phyloP scores from a whole-genome alignment of 2,113 vertebrate species.

The Pituophis catenifer region DNA sequence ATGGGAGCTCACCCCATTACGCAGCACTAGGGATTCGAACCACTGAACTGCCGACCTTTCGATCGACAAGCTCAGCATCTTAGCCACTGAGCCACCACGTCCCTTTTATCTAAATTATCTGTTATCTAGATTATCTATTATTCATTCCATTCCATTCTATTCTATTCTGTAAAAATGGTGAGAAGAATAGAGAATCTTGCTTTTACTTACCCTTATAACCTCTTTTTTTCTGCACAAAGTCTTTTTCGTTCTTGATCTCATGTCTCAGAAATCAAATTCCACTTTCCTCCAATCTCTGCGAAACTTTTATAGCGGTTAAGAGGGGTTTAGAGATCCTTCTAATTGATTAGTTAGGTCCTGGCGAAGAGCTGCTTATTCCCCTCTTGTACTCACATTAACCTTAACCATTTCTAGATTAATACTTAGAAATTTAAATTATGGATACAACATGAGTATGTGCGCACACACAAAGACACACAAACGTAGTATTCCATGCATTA shows the following conservation, averaged over 20 bases:
- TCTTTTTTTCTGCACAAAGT: background rate
- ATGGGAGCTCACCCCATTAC: no score
- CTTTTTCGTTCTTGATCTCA: background rate
- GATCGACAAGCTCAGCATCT: no score
- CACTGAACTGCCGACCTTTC: no score
- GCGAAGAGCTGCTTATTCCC: background rate
- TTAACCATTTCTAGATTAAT: background rate
- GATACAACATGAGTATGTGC: no score
- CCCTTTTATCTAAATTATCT: no score
- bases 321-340: background rate
- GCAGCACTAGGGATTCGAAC: no score
- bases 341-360: background rate
- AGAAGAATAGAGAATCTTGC: background rate
- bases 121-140: no score
- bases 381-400: background rate
- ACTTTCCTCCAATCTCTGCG: background rate
- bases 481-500: background rate
- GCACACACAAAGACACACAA: background rate
- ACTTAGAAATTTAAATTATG: background rate
- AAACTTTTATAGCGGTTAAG: background rate
- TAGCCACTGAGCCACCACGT: no score
- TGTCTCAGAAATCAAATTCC: background rate
- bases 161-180: background rate
- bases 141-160: no score
- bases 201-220: background rate